phyloP scores from a whole-genome alignment of 2,888 invertebrate genomes.

The Chorisops tibialis region DNA sequence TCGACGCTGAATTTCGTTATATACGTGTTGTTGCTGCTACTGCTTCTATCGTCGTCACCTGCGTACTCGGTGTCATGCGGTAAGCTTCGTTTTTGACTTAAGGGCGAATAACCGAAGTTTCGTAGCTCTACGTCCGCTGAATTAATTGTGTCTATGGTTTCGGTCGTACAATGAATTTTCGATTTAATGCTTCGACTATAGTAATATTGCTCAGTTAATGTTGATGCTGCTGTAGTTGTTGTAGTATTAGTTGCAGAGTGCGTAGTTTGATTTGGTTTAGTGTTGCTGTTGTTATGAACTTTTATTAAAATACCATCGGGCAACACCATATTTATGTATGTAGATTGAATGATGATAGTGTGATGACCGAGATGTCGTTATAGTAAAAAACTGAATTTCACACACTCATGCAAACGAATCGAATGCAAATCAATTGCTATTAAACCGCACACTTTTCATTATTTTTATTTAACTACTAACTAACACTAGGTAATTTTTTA shows the following conservation, averaged over 20 bases:
- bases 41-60: not conserved
- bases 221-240: slow-evolving; percentile 30
- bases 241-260: too few species aligned
- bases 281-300: slow-evolving; percentile 25
- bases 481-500: too few species aligned
- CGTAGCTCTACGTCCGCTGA: too few species aligned
- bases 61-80: too few species aligned
- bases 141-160: too few species aligned
- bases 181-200: not conserved
- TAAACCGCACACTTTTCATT: too few species aligned
- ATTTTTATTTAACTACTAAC: too few species aligned
- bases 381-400: slow-evolving; percentile 4
- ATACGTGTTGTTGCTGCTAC: slow-evolving; percentile 9
- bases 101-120: too few species aligned
- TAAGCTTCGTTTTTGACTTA: too few species aligned
- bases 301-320: slow-evolving; percentile 28
- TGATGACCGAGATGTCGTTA: slow-evolving; percentile 27
- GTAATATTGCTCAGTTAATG: slow-evolving; percentile 7
- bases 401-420: slow-evolving; percentile 15
- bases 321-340: slow-evolving; percentile 33
- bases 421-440: too few species aligned
- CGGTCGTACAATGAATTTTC: too few species aligned
- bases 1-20: slow-evolving; percentile 15
- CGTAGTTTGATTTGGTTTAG: slow-evolving; percentile 9
- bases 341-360: slow-evolving; percentile 26